phyloP scores from a whole-genome alignment of 2,797 vertebrate species.

The Limosa lapponica region DNA sequence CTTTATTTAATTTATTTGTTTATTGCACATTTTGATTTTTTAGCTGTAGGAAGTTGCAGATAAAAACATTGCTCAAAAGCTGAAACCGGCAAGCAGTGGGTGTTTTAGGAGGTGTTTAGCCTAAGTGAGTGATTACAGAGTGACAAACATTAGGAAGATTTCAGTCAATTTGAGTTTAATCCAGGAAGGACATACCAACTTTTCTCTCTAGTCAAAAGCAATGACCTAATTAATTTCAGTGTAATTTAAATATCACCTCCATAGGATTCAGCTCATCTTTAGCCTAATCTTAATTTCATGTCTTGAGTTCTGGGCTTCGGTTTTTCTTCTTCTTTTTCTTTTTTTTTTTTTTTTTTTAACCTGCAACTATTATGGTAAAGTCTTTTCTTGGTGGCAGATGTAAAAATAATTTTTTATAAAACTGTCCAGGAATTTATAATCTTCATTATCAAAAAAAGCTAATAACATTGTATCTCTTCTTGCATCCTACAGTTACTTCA shows the following conservation, averaged over 20 bases:
- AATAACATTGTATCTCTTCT: not conserved
- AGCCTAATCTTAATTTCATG: not conserved
- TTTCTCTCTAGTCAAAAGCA: not conserved
- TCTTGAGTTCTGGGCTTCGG: not conserved
- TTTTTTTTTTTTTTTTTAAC: not conserved
- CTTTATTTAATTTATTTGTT: not conserved
- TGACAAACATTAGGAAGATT: not conserved
- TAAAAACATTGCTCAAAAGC: not conserved
- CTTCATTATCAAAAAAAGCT: not conserved
- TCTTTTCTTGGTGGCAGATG: not conserved
- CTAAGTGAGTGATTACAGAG: not conserved
- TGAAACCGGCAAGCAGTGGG: not conserved
- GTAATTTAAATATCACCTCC: not conserved
- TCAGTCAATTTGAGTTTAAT: not conserved
- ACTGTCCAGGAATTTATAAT: not conserved
- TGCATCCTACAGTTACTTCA: conserved; percentile 76
- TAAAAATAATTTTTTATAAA: not conserved
- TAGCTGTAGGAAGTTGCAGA: not conserved
- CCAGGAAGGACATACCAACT: not conserved
- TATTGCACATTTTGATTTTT: not conserved
- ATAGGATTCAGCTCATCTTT: not conserved
- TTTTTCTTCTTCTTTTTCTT: rapidly evolving
- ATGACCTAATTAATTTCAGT: not conserved
- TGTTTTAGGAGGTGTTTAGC: not conserved
- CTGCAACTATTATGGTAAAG: not conserved